A percentile compares a stretch with the other conserved stretches of the same genome.
These are phyloP conservation scores for Aricia agestis DNA, from an alignment of 1,140 invertebrate species.

Conservation along the genomic window DNA sequence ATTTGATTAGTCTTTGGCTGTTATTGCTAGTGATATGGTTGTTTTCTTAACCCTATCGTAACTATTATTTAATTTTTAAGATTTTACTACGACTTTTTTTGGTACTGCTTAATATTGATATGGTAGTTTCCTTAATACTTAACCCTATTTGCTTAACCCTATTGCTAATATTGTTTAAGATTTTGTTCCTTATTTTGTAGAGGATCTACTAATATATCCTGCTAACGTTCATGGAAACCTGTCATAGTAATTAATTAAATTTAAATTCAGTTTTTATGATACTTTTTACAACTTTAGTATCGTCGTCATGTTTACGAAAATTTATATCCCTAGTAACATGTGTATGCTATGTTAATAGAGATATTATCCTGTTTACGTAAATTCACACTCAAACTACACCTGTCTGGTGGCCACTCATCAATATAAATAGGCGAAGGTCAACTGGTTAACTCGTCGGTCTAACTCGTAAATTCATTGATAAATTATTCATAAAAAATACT, in stretches of 20 bases:
- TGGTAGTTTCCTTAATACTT: too few relatives aligned
- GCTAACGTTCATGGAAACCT: too few relatives aligned
- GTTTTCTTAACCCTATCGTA: too few relatives aligned
- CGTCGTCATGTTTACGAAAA: neutral
- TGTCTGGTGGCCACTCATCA: neutral
- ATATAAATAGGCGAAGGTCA: neutral
- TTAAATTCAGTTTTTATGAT: conserved; percentile 13
- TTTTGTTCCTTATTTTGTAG: too few relatives aligned
- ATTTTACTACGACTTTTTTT: too few relatives aligned
- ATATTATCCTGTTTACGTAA: neutral
- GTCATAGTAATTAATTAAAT: neutral
- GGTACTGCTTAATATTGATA: too few relatives aligned
- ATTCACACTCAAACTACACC: neutral
- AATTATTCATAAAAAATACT: neutral
- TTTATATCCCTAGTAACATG: neutral
- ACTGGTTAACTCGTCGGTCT: neutral
- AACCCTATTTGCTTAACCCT: too few relatives aligned
- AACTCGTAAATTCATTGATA: conserved; percentile 1
- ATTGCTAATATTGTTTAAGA: too few relatives aligned
- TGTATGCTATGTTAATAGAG: neutral
- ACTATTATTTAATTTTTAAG: too few relatives aligned
- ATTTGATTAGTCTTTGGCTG: conserved; percentile 8
- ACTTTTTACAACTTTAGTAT: neutral
- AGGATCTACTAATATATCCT: too few relatives aligned
- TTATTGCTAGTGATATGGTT: too few relatives aligned